Base-by-base conservation (phyloP, 2,888 invertebrate species). In the Hypolimnas misippus region DNA sequence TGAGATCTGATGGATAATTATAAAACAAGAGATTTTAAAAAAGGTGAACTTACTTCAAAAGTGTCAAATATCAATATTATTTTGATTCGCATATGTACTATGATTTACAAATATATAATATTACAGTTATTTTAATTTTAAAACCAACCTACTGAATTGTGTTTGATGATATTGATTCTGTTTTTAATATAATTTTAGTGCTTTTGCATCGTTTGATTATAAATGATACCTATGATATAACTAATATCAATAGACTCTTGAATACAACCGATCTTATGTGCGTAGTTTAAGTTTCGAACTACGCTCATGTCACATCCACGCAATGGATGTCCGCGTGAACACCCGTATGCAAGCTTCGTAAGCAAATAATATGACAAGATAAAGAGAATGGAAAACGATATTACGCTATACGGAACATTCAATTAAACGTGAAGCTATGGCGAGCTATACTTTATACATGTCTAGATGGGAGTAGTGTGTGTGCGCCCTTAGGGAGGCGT, bases 291-390 rank as follows among this genome's bases (percentile, higher is more conserved):
- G 0, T 14, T 33, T 14, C 5, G 25, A 50, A 62, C 52, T 55
- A 35, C 46, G 58, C 17, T 16, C 42, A 42, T 35, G 70, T 51
- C 73, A 49, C 60, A 68, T 77, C 77, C 53, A 75, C 74, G 2
- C n/a, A 3, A 25, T 55, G 21, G 73, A 73, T 19, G 54, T 67
- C 69, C 33, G 8, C 53, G 73, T 51, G 19, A 60, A 65, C 61
- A 69, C 83, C 82, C 85, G 83, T 85, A 85, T 85, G 83, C 76
- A 78, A 75, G 76, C 77, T 79, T 75, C 76, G 78, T 76, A 77
- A 78, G 82, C 83, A 85, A 86, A 86, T 80, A 83, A 79, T 83
- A 82, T 82, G 82, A 84, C 80, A 82, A 82, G 81, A 81, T 81
- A 82, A 82, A 80, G 79, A 77, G 79, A 81, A 81, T 67, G 62